Conservation (phyloP, 2,888 invertebrate species). For the Drosophila sordidapex region DNA sequence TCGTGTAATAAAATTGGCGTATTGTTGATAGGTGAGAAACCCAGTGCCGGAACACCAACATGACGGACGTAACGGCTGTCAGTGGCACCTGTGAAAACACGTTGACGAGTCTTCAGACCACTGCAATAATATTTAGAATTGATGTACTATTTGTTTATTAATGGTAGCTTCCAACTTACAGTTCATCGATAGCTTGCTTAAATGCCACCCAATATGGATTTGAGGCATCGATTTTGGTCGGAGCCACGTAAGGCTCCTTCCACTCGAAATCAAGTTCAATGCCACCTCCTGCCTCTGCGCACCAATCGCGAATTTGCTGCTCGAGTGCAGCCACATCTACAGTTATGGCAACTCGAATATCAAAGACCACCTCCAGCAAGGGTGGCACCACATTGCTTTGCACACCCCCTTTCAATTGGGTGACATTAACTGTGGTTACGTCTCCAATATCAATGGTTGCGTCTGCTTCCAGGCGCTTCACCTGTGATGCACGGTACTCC, state of each 20-base stretch:
- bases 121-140: constrained; percentile 83
- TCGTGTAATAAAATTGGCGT: constrained; percentile 94
- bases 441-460: constrained; percentile 87
- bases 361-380: constrained; percentile 88
- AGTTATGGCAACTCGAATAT: constrained; percentile 87
- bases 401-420: constrained; percentile 89
- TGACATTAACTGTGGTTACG: constrained; percentile 91
- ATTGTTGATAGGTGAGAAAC: constrained; percentile 95
- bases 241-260: constrained; percentile 86
- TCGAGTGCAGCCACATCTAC: constrained; percentile 87
- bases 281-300: constrained; percentile 89
- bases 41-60: constrained; percentile 92
- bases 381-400: constrained; percentile 92
- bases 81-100: constrained; percentile 94
- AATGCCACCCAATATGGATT: constrained; percentile 91
- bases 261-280: constrained; percentile 88
- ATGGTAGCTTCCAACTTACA: constrained; percentile 84
- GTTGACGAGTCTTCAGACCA: constrained; percentile 87
- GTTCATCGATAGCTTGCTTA: constrained; percentile 86
- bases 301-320: constrained; percentile 86
- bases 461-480: constrained; percentile 85
- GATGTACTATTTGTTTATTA: rapidly evolving
- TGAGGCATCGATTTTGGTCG: constrained; percentile 87
- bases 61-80: constrained; percentile 93
- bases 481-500: constrained; percentile 87